Evolutionary conservation across 2,113 vertebrate species (phyloP).

Genomic region (Dromas ardeola): DNA sequence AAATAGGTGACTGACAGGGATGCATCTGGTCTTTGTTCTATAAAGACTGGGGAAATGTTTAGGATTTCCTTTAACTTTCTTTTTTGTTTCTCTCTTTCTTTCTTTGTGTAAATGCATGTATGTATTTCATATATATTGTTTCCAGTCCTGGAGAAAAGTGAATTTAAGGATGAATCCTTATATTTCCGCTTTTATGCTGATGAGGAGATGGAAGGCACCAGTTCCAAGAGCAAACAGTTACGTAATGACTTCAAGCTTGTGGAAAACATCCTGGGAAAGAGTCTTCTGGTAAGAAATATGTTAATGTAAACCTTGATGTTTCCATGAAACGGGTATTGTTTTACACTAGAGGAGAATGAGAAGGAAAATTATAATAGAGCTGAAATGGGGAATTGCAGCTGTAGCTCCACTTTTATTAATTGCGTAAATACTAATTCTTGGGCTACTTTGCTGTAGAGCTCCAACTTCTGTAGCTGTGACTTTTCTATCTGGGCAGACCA

Average conservation of each 20-base stretch:
- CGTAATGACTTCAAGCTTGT: slow-evolving; percentile 95
- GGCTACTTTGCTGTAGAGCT: not conserved
- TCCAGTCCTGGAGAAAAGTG: slow-evolving; percentile 95
- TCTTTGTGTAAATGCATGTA: not conserved
- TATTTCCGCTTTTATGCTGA: slow-evolving; percentile 98
- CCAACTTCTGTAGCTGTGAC: not conserved
- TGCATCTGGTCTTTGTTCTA: not conserved
- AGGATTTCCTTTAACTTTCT: not conserved
- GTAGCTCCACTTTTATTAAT: not conserved
- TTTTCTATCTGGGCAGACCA: not conserved
- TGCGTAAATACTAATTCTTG: not conserved
- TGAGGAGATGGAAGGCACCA: slow-evolving; percentile 94
- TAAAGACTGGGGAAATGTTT: not conserved
- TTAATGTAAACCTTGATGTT: not conserved
- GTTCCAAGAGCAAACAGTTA: slow-evolving; percentile 90
- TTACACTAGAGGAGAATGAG: not conserved
- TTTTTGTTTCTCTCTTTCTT: not conserved
- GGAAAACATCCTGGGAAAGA: slow-evolving; percentile 94
- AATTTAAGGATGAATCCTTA: slow-evolving; percentile 97
- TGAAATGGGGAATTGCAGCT: not conserved
- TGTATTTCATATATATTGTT: not conserved
- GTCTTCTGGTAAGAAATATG: slow-evolving; percentile 85
- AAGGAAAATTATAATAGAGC: not conserved
- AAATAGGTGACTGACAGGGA: not conserved
- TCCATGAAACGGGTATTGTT: not conserved